These are phyloP conservation scores for Beris chalybata DNA, from an alignment of 2,888 invertebrate genomes.

Conservation along the genomic window DNA sequence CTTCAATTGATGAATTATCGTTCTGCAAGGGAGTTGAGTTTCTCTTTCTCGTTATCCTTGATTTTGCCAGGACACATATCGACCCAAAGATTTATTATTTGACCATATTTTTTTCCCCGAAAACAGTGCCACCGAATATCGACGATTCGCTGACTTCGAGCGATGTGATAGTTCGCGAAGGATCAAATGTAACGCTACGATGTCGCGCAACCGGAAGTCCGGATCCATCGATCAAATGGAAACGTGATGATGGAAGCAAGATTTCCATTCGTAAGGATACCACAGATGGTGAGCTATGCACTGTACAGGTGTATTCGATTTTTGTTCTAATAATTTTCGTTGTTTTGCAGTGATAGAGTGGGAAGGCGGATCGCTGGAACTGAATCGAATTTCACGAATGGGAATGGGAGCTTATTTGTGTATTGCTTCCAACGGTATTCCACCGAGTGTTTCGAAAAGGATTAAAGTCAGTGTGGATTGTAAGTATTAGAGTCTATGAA, in stretches of 20 bases:
- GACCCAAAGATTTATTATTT: constrained; percentile 37
- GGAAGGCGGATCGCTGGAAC: constrained; percentile 81
- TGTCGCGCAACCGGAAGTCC: constrained; percentile 90
- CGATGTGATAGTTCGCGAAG: constrained; percentile 88
- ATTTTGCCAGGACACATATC: too few species aligned
- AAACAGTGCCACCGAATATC: constrained; percentile 85
- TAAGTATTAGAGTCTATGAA: constrained; percentile 62
- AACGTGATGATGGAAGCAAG: constrained; percentile 84
- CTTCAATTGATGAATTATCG: too few species aligned
- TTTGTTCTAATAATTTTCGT: constrained; percentile 38
- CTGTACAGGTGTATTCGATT: constrained; percentile 8
- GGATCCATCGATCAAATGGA: constrained; percentile 87
- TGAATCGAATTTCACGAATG: constrained; percentile 80
- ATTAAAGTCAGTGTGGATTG: constrained; percentile 94
- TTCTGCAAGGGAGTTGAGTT: too few species aligned
- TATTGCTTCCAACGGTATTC: constrained; percentile 81
- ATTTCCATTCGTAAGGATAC: constrained; percentile 81
- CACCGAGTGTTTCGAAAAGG: constrained; percentile 86
- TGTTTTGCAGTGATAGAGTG: constrained; percentile 71
- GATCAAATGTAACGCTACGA: constrained; percentile 83
- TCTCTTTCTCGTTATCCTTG: too few species aligned
- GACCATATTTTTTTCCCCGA: constrained; percentile 48
- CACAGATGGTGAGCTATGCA: constrained; percentile 65
- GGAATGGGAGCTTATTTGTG: constrained; percentile 93
- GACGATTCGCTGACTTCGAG: constrained; percentile 89